Evolutionary conservation across 1,140 invertebrate species (phyloP), one percentile per base, ranked within the genome.

Genomic region (Drosophila ananassae): DNA sequence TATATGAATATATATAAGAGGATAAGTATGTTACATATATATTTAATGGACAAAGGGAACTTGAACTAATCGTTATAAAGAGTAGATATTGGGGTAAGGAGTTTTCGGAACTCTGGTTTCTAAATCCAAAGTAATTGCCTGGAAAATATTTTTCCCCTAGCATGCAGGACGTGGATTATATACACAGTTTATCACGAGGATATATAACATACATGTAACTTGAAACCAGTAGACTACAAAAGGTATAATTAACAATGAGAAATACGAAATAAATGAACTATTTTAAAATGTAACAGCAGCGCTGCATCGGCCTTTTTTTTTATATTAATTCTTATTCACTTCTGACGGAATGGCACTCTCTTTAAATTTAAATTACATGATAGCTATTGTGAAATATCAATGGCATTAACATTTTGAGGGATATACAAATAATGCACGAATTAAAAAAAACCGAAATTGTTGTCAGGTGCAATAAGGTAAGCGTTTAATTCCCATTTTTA

Each of bases 401-500:
- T 25, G 25, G 28, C 25, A 53, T 39, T 41, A 53, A 61, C 34
- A 24, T 44, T 46, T 67, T 34, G 62, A 17, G 21, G 51, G 9
- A 50, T 55, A 64, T 67, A 25, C 30, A 37, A 46, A 64, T 66
- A 54, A 67, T 39, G n/a, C 13, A 39, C 24, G 34, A 51, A 52
- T 48, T 21, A 13, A 48, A 24, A 66, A 68, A 47, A 64, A 34
- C 22, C 10, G 13, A 54, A 17, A 21, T 17, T 17, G 63, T n/a
- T 39, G 62, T 48, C 51, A 69, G 66, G 66, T 69, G 66, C 63
- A 68, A 69, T 68, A 68, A 57, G 63, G 66, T 69, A 69, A 69
- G 63, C 66, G 66, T 69, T 69, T 69, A 69, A 69, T 69, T 69
- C 64, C 63, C 67, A 56, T 57, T 83, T 67, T 67, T 59, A 67